Percentiles rank a stretch among this genome's conserved stretches.
These are phyloP conservation scores for Conopomorpha cramerella DNA, from an alignment of 1,140 invertebrate genomes.

Conservation along the genomic window DNA sequence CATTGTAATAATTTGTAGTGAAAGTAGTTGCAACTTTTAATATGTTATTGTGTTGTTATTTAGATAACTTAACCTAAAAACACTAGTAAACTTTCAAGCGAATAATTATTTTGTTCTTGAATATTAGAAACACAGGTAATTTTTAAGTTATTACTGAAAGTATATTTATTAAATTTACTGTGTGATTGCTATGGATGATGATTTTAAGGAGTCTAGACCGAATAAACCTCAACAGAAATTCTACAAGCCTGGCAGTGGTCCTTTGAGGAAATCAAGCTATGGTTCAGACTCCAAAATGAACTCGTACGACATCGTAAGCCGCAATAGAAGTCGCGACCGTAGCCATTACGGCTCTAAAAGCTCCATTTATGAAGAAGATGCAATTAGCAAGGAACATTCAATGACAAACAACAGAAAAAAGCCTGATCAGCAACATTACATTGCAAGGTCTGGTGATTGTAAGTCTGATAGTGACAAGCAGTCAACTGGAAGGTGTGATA, in stretches of 20 bases:
- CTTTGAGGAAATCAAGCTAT: slow-evolving; percentile 48
- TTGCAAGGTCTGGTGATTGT: slow-evolving; percentile 29
- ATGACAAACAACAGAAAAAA: slow-evolving; percentile 33
- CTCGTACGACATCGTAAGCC: slow-evolving; percentile 30
- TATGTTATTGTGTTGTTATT: too few relatives aligned
- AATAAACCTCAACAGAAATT: slow-evolving; percentile 58
- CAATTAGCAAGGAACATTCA: slow-evolving; percentile 19
- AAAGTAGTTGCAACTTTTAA: too few relatives aligned
- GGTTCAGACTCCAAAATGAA: slow-evolving; percentile 48
- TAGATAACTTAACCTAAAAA: too few relatives aligned
- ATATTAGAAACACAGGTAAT: too few relatives aligned
- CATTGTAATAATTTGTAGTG: too few relatives aligned
- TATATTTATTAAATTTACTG: too few relatives aligned
- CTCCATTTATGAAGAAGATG: slow-evolving; percentile 35
- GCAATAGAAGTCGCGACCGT: slow-evolving; percentile 19
- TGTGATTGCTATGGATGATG: slow-evolving; percentile 60
- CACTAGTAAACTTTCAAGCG: too few relatives aligned
- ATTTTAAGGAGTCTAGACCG: slow-evolving; percentile 50
- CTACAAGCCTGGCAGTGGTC: slow-evolving; percentile 56
- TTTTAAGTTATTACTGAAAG: too few relatives aligned
- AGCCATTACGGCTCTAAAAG: slow-evolving; percentile 43
- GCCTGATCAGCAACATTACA: slow-evolving; percentile 48
- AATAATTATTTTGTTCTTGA: too few relatives aligned
- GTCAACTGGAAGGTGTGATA: slow-evolving; percentile 29
- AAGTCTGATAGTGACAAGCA: slow-evolving; percentile 28